These are phyloP conservation scores for Paralichthys olivaceus DNA, from an alignment of 2,113 vertebrate species.

Conservation along the genomic window DNA sequence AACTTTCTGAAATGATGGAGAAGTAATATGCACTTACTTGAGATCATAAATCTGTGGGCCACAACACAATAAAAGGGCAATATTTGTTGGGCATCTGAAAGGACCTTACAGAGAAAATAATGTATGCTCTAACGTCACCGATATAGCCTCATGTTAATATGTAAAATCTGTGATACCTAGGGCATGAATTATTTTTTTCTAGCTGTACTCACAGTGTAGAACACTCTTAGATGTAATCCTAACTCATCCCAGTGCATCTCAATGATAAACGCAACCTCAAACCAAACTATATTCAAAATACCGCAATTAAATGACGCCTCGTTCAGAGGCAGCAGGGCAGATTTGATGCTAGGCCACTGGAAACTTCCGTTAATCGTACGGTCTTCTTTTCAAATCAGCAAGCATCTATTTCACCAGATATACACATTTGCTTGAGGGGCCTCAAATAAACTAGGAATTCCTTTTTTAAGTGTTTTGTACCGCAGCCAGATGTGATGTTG, in stretches of 20 bases:
- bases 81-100: neutral
- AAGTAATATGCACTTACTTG: neutral
- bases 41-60: no score
- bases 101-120: no score
- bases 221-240: neutral
- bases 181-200: no score
- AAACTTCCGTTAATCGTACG: neutral
- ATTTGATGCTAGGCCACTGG: neutral
- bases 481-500: no score
- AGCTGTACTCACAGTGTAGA: no score
- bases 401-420: neutral
- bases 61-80: neutral
- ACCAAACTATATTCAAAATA: constrained; percentile 19
- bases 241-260: constrained; percentile 12
- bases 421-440: neutral
- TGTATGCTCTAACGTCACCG: no score
- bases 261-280: neutral
- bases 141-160: no score
- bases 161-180: no score
- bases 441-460: no score
- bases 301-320: neutral
- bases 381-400: constrained; percentile 1
- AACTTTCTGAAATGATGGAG: neutral
- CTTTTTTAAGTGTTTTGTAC: no score
- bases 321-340: neutral